phyloP scores from a whole-genome alignment of 2,113 vertebrate genomes.

The Anarhynchus alexandrinus region DNA sequence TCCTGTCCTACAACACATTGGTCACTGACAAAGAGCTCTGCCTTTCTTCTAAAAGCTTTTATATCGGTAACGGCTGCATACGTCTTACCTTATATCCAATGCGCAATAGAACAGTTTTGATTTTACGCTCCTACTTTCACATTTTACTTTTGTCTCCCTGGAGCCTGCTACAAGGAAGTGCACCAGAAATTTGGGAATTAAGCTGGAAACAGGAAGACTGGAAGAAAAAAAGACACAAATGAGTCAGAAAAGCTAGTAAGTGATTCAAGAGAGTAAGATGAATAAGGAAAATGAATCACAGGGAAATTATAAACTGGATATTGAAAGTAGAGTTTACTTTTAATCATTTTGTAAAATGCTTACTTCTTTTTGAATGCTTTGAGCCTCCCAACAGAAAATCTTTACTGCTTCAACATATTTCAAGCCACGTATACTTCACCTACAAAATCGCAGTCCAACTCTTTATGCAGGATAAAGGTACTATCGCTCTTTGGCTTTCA shows the following conservation, averaged over 20 bases:
- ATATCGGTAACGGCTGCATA: background rate
- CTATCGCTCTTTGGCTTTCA: background rate
- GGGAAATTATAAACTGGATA: background rate
- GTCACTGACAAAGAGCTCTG: background rate
- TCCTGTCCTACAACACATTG: background rate
- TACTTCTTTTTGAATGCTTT: background rate
- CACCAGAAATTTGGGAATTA: background rate
- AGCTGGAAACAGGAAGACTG: background rate
- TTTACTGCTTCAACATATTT: background rate
- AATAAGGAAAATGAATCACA: background rate
- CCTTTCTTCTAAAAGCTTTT: background rate
- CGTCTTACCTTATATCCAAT: background rate
- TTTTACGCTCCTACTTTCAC: background rate
- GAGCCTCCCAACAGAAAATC: background rate
- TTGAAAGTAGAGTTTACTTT: background rate
- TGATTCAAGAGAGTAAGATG: background rate
- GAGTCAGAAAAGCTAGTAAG: background rate
- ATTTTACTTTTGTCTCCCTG: background rate
- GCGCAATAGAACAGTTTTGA: background rate
- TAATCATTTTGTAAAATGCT: background rate
- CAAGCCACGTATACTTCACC: background rate
- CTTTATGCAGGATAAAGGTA: background rate
- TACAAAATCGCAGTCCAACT: background rate
- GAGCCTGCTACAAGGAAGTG: background rate
- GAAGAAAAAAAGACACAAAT: accelerated